A percentile compares a stretch with the other conserved stretches of the same genome.
Conservation (phyloP, 2,113 vertebrate genomes). For the Istiophorus platypterus region DNA sequence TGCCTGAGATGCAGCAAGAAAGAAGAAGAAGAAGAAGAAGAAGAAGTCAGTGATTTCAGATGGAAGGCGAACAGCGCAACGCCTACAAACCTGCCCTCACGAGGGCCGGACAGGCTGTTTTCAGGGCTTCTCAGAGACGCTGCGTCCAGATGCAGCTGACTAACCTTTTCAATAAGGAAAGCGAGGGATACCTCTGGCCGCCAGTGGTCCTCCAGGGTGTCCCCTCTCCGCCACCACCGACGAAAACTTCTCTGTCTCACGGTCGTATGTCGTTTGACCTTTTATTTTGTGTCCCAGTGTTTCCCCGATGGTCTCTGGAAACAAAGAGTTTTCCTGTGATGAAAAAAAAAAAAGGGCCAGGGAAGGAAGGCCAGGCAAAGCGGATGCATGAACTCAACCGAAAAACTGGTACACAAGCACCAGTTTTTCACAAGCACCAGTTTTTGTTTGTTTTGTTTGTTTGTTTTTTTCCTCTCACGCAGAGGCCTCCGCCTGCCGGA, state of each 20-base stretch:
- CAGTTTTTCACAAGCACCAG: background rate
- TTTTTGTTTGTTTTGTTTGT: constrained; percentile 2
- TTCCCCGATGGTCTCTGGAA: background rate
- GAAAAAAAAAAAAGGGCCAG: no score
- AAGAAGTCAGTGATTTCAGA: constrained; percentile 22
- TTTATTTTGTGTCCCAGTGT: no score
- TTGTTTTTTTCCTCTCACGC: constrained; percentile 31
- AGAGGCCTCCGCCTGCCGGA: constrained; percentile 73
- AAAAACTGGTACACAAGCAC: no score
- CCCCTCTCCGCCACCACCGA: background rate
- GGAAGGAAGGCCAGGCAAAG: no score
- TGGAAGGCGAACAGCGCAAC: no score
- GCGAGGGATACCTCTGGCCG: constrained; percentile 32
- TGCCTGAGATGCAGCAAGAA: constrained; percentile 7
- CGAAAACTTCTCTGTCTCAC: background rate
- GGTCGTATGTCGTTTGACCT: background rate
- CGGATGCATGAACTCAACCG: no score
- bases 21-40: constrained; percentile 8
- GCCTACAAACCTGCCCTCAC: no score
- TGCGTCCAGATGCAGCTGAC: constrained; percentile 15
- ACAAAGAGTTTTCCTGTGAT: no score
- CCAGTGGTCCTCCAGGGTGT: constrained; percentile 13
- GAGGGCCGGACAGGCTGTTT: constrained; percentile 20
- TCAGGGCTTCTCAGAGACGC: constrained; percentile 2
- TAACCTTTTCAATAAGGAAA: constrained; percentile 46